phyloP scores from a whole-genome alignment of 2,888 invertebrate genomes.

The Epiblema foenella region DNA sequence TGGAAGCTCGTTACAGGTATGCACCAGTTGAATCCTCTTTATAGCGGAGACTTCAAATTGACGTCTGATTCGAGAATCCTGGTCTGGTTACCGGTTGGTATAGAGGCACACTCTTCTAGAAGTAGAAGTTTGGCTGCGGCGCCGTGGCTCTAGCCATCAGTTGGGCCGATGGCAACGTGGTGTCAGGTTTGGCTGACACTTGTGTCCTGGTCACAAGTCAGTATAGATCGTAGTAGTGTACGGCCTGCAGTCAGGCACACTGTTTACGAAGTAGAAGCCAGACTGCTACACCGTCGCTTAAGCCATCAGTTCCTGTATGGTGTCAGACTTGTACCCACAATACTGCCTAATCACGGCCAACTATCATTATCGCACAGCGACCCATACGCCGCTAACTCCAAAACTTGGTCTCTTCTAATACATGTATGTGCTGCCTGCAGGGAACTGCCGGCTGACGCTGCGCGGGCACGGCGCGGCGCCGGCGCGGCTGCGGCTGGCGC shows the following conservation, averaged over 20 bases:
- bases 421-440: conserved; percentile 61
- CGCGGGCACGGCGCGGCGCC: conserved; percentile 92
- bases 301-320: conserved; percentile 94
- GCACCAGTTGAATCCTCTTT: no score
- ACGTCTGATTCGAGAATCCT: no score
- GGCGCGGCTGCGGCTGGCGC: conserved; percentile 89
- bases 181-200: conserved; percentile 92
- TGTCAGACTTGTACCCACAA: conserved; percentile 92
- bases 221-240: conserved; percentile 12
- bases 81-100: no score
- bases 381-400: no score
- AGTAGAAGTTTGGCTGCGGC: conserved; percentile 94
- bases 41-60: no score
- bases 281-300: conserved; percentile 90
- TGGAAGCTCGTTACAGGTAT: conserved; percentile 94
- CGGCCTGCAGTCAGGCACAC: not conserved
- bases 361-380: no score
- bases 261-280: not conserved
- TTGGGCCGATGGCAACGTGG: conserved; percentile 92
- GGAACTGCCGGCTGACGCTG: conserved; percentile 91
- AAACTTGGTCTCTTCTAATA: no score
- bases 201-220: conserved; percentile 91
- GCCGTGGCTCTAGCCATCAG: conserved; percentile 94
- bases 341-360: no score
- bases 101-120: conserved; percentile 95